Evolutionary conservation across 2,888 invertebrate species (phyloP), one percentile per base, ranked within the genome.

Genomic region (Microctonus hyperodae): DNA sequence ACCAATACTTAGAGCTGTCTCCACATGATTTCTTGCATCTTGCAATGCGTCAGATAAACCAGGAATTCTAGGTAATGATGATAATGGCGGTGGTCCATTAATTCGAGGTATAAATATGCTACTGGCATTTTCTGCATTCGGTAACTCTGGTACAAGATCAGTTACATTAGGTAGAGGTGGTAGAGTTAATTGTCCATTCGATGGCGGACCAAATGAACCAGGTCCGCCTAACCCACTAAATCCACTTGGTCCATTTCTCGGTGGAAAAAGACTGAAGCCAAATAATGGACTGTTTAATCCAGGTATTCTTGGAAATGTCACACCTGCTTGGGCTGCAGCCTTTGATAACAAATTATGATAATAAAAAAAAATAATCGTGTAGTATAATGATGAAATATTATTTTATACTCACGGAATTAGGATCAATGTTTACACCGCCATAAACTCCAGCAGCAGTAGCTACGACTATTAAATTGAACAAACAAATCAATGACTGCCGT

Each of bases 391-490:
- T 61, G 25, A 5, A n/a, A 61, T 50, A 28, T n/a, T 28, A 23
- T 28, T n/a, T 20, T 50, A 22, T 56, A 65, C 72, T 74, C 58
- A 72, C 71, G 10, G 64, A 23, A 65, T 64, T 44, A 4, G 13
- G 11, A 28, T 68, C 56, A 37, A 70, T 16, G n/a, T 57, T 40
- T 1, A 71, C 74, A 13, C 62, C 33, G 23, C 74, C 77, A 44
- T 70, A 72, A 59, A 79, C 64, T 13, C 75, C 74, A 22, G 75
- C 61, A 55, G 74, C 75, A 66, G 72, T 64, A 55, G 74, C 74
- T 31, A 55, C 69, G 22, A 76, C 74, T 67, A 72, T 72, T 48
- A 75, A 20, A 48, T 72, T 73, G 28, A 78, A 65, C 20, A 79
- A 16, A 68, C 66, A 74, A 53, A 78, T 48, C 23, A 74, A 16